Conservation (phyloP, 2,797 vertebrate species). For the Cyclopterus lumpus region DNA sequence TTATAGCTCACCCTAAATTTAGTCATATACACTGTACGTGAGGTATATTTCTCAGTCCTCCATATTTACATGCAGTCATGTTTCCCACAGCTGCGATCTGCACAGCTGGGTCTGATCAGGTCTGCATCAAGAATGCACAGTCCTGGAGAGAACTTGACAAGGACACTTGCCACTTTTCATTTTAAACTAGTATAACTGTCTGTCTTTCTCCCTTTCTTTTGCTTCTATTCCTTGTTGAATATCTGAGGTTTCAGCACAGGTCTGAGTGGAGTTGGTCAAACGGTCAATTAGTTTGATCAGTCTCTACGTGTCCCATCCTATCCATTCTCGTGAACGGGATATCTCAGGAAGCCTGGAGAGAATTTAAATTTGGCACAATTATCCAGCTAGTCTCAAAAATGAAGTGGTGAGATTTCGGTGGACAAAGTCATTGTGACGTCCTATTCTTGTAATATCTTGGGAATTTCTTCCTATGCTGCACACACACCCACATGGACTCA, state of each 20-base stretch:
- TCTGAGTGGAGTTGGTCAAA: background rate
- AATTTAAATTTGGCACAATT: too few species aligned
- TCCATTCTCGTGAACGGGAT: too few species aligned
- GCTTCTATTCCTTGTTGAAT: background rate
- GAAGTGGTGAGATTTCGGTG: too few species aligned
- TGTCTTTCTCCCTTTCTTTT: background rate
- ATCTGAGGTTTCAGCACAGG: background rate
- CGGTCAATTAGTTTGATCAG: too few species aligned
- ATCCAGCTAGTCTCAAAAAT: too few species aligned
- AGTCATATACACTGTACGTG: background rate
- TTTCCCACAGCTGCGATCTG: constrained; percentile 42
- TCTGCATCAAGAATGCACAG: background rate
- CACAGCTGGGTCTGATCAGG: constrained; percentile 53
- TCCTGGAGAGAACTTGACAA: background rate
- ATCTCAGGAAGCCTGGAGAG: too few species aligned
- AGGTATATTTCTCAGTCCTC: background rate
- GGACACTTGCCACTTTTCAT: constrained; percentile 31
- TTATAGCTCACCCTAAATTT: background rate
- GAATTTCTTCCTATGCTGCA: too few species aligned
- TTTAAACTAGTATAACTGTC: constrained; percentile 8
- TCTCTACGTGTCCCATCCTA: too few species aligned
- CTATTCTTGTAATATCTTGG: too few species aligned
- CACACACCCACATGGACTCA: too few species aligned
- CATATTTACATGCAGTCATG: constrained; percentile 24
- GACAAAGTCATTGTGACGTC: too few species aligned